A percentile compares a stretch with the other conserved stretches of the same genome.
phyloP scores from a whole-genome alignment of 2,797 vertebrate species.

The Cheirogaleus major region DNA sequence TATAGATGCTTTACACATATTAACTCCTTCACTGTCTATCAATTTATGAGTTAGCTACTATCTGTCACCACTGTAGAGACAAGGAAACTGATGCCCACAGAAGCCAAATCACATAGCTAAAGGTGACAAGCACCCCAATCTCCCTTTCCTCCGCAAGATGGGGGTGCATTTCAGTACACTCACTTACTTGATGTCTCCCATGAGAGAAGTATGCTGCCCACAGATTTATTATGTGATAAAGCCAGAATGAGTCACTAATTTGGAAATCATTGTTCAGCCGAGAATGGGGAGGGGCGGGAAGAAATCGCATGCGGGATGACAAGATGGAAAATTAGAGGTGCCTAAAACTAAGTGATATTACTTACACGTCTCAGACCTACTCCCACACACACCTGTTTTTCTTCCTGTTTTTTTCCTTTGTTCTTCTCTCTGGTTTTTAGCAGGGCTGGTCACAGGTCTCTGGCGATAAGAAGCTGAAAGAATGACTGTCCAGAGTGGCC shows the following conservation, averaged over 20 bases:
- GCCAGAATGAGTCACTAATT: constrained; percentile 19
- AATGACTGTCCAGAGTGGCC: background rate
- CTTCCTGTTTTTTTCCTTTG: constrained; percentile 66
- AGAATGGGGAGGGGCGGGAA: constrained; percentile 28
- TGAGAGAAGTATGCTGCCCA: constrained; percentile 25
- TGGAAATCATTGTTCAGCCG: constrained; percentile 68
- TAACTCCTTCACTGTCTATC: background rate
- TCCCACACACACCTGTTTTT: constrained; percentile 72
- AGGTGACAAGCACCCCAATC: background rate
- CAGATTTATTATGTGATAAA: constrained; percentile 51
- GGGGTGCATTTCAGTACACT: background rate
- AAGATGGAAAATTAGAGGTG: constrained; percentile 59
- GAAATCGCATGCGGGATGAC: constrained; percentile 61
- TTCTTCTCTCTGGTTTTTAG: background rate
- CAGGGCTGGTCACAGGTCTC: background rate
- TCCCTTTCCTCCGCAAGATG: background rate
- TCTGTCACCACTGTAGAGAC: background rate
- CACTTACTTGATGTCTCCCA: constrained; percentile 6
- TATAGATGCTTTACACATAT: background rate
- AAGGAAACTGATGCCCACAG: background rate
- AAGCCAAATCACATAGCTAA: background rate
- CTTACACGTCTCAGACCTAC: constrained; percentile 72
- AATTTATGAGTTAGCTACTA: background rate
- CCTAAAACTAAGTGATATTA: constrained; percentile 74
- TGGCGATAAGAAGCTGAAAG: background rate